phyloP scores from a whole-genome alignment of 2,113 vertebrate species.

The Grammomys dolichurus region DNA sequence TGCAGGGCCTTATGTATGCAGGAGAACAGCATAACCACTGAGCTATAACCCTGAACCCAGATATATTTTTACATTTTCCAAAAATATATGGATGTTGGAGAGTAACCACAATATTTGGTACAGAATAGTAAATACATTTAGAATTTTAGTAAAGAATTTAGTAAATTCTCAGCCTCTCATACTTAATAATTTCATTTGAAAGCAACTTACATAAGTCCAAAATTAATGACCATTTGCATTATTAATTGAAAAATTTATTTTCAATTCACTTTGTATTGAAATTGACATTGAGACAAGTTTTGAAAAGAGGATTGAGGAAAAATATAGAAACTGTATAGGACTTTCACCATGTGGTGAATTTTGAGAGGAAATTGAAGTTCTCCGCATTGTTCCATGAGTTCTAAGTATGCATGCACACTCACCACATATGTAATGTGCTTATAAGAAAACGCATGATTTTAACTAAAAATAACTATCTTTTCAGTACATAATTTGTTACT shows the following conservation, averaged over 20 bases:
- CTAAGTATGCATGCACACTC: not conserved
- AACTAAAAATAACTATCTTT: not conserved
- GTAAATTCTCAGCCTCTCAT: not conserved
- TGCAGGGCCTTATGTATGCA: too few relatives aligned
- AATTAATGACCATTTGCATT: not conserved
- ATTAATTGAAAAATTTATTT: not conserved
- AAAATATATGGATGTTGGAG: not conserved
- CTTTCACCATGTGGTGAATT: not conserved
- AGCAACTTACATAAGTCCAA: not conserved
- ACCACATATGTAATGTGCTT: not conserved
- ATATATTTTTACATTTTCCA: not conserved
- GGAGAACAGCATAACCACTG: not conserved
- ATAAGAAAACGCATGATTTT: not conserved
- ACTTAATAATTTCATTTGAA: not conserved
- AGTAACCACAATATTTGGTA: not conserved
- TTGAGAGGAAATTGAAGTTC: not conserved
- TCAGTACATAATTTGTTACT: not conserved
- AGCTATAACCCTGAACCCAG: not conserved
- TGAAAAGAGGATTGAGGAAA: not conserved
- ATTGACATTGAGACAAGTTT: not conserved
- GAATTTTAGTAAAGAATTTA: too few relatives aligned
- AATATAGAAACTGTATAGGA: not conserved
- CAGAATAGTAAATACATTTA: conserved; percentile 2
- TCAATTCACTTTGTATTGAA: not conserved
- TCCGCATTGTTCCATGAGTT: not conserved